Evolutionary conservation across 2,113 vertebrate genomes (phyloP).

Genomic region (Gasterosteus nipponicus): DNA sequence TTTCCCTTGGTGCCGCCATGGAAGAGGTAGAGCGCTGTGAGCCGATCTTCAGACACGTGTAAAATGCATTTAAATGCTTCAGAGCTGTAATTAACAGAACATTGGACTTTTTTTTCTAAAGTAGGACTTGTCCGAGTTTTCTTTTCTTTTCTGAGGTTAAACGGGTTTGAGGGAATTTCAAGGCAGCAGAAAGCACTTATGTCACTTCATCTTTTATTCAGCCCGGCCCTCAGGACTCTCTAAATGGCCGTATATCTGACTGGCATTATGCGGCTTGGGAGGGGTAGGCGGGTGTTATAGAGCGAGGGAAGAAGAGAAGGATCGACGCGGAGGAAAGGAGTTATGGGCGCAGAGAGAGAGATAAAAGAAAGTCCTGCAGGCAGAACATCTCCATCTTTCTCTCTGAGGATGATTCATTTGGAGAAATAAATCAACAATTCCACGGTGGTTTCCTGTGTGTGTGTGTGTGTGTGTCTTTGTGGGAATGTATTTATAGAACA

Average conservation of each 20-base stretch:
- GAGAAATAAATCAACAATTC: constrained; percentile 15
- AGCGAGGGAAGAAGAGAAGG: constrained; percentile 13
- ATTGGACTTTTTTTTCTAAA: background rate
- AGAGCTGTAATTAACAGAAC: background rate
- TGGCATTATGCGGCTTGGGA: constrained; percentile 23
- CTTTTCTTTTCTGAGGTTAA: background rate
- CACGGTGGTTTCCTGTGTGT: background rate
- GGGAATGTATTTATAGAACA: constrained; percentile 13
- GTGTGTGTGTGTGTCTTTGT: background rate
- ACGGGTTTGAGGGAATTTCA: constrained; percentile 33
- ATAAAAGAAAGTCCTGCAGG: constrained; percentile 22
- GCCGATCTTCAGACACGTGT: background rate
- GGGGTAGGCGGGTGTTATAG: constrained; percentile 13
- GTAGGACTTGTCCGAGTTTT: background rate
- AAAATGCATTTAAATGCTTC: background rate
- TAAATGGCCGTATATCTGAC: constrained; percentile 34
- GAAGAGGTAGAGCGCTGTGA: background rate
- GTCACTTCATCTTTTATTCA: constrained; percentile 65
- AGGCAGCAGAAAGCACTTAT: constrained; percentile 40
- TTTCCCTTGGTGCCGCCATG: background rate
- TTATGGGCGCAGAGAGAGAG: constrained; percentile 6
- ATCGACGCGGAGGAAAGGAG: background rate
- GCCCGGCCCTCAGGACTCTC: constrained; percentile 32
- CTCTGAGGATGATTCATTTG: constrained; percentile 37
- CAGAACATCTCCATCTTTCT: constrained; percentile 35